A percentile compares a stretch with the other conserved stretches of the same genome.
These are phyloP conservation scores for Leucoptera coffeella DNA, from an alignment of 2,888 invertebrate species.

Conservation along the genomic window DNA sequence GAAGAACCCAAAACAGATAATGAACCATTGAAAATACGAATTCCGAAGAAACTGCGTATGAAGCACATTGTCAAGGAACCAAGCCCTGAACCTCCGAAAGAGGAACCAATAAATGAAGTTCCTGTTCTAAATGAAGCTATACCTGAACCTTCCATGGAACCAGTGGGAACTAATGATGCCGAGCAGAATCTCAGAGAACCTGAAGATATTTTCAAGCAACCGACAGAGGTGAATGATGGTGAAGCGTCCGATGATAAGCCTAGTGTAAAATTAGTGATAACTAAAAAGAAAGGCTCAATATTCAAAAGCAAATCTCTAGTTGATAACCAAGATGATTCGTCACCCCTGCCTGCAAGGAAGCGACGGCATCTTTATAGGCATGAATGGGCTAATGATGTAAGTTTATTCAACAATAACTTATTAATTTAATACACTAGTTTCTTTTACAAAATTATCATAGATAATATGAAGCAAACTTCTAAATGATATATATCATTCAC, in stretches of 20 bases:
- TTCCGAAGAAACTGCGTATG: conserved; percentile 25
- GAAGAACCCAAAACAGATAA: conserved; percentile 16
- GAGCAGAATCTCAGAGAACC: conserved; percentile 6
- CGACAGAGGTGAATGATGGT: conserved; percentile 20
- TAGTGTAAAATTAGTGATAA: conserved; percentile 64
- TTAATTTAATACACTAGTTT: too few relatives aligned
- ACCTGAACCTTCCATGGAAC: not conserved
- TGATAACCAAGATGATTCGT: conserved; percentile 49
- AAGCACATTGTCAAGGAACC: conserved; percentile 20
- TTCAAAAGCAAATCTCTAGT: conserved; percentile 77
- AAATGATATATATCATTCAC: too few relatives aligned
- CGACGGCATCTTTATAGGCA: conserved; percentile 82
- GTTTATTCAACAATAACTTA: conserved; percentile 10
- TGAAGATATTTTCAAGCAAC: conserved; percentile 42
- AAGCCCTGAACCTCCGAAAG: conserved; percentile 16
- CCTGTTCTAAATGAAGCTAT: conserved; percentile 1
- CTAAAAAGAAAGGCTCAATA: conserved; percentile 83
- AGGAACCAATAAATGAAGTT: conserved; percentile 6
- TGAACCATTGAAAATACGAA: conserved; percentile 15
- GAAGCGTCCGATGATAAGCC: conserved; percentile 44
- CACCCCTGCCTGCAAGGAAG: conserved; percentile 54
- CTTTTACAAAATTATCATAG: too few relatives aligned
- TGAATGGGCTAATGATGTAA: conserved; percentile 80
- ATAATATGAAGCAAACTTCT: too few relatives aligned
- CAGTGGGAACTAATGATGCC: conserved; percentile 8